Conservation (phyloP, 1,140 invertebrate genomes). For the Eumeta japonica region DNA sequence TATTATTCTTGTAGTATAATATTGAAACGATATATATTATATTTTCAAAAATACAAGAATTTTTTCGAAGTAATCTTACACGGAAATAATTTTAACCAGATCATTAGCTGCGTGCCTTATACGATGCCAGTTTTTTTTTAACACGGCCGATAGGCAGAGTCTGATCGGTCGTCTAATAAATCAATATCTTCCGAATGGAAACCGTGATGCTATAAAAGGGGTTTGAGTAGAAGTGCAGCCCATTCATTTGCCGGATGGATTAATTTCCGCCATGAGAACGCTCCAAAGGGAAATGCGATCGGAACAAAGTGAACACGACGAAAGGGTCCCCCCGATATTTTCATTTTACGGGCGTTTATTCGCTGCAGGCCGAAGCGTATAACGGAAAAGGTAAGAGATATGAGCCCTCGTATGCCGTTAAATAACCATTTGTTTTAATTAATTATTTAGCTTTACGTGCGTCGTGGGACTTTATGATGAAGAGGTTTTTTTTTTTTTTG, state of each 20-base stretch:
- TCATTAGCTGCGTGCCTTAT: too few relatives aligned
- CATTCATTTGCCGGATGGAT: slow-evolving; percentile 52
- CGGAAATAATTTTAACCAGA: too few relatives aligned
- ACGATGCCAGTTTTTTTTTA: too few relatives aligned
- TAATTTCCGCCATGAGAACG: slow-evolving; percentile 52
- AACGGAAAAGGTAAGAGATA: too few relatives aligned
- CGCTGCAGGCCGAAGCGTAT: too few relatives aligned
- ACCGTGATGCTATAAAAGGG: not conserved
- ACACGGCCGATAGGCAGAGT: not conserved
- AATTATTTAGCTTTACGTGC: too few relatives aligned
- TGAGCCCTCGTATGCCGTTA: too few relatives aligned
- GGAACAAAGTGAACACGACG: slow-evolving; percentile 38
- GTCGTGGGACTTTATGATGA: too few relatives aligned
- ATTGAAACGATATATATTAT: not conserved
- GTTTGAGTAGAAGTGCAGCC: slow-evolving; percentile 43
- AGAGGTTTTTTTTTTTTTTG: too few relatives aligned
- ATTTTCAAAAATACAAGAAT: too few relatives aligned
- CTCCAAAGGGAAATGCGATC: slow-evolving; percentile 49
- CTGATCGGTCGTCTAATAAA: not conserved
- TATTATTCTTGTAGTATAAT: not conserved
- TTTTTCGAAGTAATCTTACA: too few relatives aligned
- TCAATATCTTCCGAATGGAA: not conserved
- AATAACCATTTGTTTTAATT: too few relatives aligned
- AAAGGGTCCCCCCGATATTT: slow-evolving; percentile 27
- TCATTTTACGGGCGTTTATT: slow-evolving; percentile 36